Evolutionary conservation across 2,888 invertebrate species (phyloP).

Genomic region (Noctua janthe): DNA sequence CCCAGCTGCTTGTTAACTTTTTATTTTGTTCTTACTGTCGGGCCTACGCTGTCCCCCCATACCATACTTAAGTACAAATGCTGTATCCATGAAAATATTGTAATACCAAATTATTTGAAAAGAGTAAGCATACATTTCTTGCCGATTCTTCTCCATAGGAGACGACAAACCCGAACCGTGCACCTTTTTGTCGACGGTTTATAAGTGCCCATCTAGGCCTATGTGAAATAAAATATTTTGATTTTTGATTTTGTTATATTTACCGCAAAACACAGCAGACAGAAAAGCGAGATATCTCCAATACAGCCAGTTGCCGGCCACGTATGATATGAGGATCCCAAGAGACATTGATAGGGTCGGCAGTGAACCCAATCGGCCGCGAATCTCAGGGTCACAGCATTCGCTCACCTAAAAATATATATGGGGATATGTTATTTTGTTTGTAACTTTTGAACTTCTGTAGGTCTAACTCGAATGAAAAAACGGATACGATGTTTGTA

Average conservation of each 20-base stretch:
- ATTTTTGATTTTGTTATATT: conserved; percentile 43
- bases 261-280: conserved; percentile 87
- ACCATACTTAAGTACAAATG: no score
- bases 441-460: neutral
- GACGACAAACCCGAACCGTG: no score
- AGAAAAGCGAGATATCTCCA: conserved; percentile 91
- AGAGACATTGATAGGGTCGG: conserved; percentile 92
- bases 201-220: no score
- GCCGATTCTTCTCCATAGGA: no score
- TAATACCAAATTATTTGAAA: no score
- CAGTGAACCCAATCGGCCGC: conserved; percentile 92
- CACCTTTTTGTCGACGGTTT: no score
- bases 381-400: conserved; percentile 91
- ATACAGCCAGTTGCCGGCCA: conserved; percentile 89
- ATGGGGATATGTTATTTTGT: neutral
- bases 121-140: no score
- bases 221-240: no score
- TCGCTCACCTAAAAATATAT: conserved; percentile 89
- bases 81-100: no score
- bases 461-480: neutral
- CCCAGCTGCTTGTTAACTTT: no score
- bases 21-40: no score
- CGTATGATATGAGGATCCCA: conserved; percentile 91
- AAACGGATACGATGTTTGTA: neutral
- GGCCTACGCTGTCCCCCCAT: no score